Base-by-base conservation (phyloP, 2,113 vertebrate species). In the Sclerurus mexicanus region DNA sequence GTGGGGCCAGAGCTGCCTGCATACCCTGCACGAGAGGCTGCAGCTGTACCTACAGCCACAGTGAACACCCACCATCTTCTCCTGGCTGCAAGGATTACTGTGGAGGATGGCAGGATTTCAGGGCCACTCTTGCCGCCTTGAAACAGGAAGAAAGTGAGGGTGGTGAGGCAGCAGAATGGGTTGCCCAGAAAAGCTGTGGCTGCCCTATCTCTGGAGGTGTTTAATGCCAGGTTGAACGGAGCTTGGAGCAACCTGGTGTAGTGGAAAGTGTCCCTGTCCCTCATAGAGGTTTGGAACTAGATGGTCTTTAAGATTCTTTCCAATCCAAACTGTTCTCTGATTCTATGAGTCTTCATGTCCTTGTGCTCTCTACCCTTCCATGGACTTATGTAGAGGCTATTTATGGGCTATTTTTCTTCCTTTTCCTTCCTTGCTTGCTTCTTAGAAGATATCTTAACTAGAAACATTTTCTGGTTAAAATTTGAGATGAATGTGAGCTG, bases 51-150 rank as follows among this genome's bases (percentile, higher is more conserved):
- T 40, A 5, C 25, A 76, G 9, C 44, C 2, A 4, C 25, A 27
- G 5, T 35, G 55, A 77, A 30, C 31, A 5, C 28, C 30, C 60
- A 7, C 27, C 14, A 0, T 1, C 0, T 49, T 58, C 13, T 37
- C 40, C 0, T 3, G 62, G n/a, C 39, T 58, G 30, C 27, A 24
- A 18, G 68, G 24, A 24, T 40, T 37, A 6, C 49, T 82, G 20
- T 9, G 28, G 20, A 8, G 15, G 14, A 10, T 67, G 28, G 15
- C 10, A 79, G 60, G 50, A 75, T 50, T 69, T 80, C 22, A 75
- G n/a, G 31, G 6, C 12, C 12, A 3, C 42, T 19, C 31, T 59
- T 63, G 33, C 10, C 19, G 31, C 37, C 14, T 14, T 15, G n/a
- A 84, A 90, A 85, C 6, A 33, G 64, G 49, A 42, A 50, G 19